Evolutionary conservation across 2,113 vertebrate species (phyloP).

Genomic region (Tringa solitaria): DNA sequence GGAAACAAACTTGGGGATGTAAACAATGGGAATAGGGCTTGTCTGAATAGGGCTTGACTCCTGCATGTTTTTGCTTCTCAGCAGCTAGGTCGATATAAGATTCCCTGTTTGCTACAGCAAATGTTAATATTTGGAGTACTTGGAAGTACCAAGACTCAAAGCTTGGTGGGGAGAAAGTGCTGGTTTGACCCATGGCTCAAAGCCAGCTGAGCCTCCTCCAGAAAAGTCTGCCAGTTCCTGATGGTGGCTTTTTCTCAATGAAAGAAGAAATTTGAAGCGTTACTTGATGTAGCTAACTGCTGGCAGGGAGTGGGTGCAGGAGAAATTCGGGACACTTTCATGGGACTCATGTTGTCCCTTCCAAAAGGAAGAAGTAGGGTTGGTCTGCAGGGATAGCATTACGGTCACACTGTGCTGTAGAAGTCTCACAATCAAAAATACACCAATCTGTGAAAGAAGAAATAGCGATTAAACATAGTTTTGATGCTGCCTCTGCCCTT

Average conservation of each 20-base stretch:
- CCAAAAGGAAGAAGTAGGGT: not conserved
- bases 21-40: not conserved
- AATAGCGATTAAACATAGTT: not conserved
- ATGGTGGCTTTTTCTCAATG: not conserved
- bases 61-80: not conserved
- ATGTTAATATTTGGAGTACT: not conserved
- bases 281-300: not conserved
- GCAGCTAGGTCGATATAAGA: not conserved
- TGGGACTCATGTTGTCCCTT: not conserved
- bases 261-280: not conserved
- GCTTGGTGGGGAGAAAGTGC: not conserved
- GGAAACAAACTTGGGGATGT: not conserved
- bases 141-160: not conserved
- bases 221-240: not conserved
- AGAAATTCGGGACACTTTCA: accelerated
- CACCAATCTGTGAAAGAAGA: accelerated
- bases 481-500: not conserved
- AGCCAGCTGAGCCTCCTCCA: not conserved
- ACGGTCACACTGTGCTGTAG: accelerated
- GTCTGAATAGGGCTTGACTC: not conserved
- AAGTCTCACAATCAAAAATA: not conserved
- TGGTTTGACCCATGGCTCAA: not conserved
- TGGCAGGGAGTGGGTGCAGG: not conserved
- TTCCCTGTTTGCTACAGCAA: not conserved
- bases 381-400: not conserved